Evolutionary conservation across 2,797 vertebrate genomes (phyloP), one percentile per base, ranked within the genome.

Genomic region (Pipistrellus pygmaeus): DNA sequence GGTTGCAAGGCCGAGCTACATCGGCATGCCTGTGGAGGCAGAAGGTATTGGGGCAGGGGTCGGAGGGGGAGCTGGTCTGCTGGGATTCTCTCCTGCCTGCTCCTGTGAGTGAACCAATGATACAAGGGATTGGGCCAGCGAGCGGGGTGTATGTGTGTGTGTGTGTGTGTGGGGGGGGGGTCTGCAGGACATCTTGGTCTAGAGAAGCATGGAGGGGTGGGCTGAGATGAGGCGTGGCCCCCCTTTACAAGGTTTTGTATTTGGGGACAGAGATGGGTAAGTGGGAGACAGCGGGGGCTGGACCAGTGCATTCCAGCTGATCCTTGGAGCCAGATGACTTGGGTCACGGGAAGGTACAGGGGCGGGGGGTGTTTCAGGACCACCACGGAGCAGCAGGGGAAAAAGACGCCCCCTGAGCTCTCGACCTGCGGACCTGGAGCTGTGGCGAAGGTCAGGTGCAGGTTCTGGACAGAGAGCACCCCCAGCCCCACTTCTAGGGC

Each of bases 281-380:
- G 9, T 66, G 46, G 21, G 48, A 69, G 32, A 82, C 15, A 78
- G 21, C 2, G 0, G 23, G 46, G 23, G 11, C 20, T 55, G 51
- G 51, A 78, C 53, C 55, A 51, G 30, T 15, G 85, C 48, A 48
- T 71, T 76, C 66, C 60, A 76, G 85, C 68, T 66, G n/a, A 32
- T 85, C 57, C 25, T 84, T 60, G 46, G 83, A 85, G 82, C 69
- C 53, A 84, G 83, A 77, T 85, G 69, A 91, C 51, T 95, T 92
- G n/a, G 46, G 44, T 23, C 77, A 20, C 57, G 83, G 57, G 76
- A n/a, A 78, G 35, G 27, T 44, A 46, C 13, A n/a, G 90, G 46
- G 55, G 2, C 9, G 5, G 90, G 41, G 38, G 32, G 53, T 32
- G 9, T 77, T 57, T 57, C 30, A 48, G 90, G 62, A 78, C 53